Base-by-base conservation (phyloP, 2,113 vertebrate species). In the Chaetorhynchus papuensis region DNA sequence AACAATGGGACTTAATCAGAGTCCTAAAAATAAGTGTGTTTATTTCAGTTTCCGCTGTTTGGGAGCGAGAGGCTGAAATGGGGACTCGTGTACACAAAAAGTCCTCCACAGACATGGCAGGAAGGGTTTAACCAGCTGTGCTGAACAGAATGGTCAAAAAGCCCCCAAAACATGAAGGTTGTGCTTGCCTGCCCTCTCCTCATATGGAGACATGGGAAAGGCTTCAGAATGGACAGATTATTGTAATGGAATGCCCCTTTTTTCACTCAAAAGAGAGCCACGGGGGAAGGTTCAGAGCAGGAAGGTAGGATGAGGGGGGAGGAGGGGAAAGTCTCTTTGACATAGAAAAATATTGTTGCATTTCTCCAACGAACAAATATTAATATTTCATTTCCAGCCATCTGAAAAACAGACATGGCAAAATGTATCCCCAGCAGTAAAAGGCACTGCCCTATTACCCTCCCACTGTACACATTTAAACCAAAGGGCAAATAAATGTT, bases 371-470 rank as follows among this genome's bases (percentile, higher is more conserved):
- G 93, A 94, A 59, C 30, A 75, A 68, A 74, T 53, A 87, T 57
- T 68, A 89, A 82, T 84, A 93, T 95, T 97, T 97, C 83, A 90
- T 95, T 97, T 97, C 96, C 89, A 90, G 91, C 20, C 63, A 74
- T 91, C 94, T 96, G 93, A 96, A 94, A 97, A 97, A 9, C 33
- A 83, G 91, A 94, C 61, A 83, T 81, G 95, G 95, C 89, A 96
- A 96, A 98, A 97, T 3, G 37, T 95, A 93, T 97, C 94, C 97
- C 93, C 96, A 97, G 69, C 95, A 96, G 94, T 93, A 84, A 94
- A 95, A 97, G 94, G 47, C 95, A 96, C 94, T 95, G 92, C 85
- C 85, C 79, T 78, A 42, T 77, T 47, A 79, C 84, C 78, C 68
- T 96, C 72, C 68, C 75, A 81, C 52, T 56, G 72, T 54, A 92